Evolutionary conservation across 2,113 vertebrate genomes (phyloP), one percentile per base, ranked within the genome.

Genomic region (Peromyscus polionotus): DNA sequence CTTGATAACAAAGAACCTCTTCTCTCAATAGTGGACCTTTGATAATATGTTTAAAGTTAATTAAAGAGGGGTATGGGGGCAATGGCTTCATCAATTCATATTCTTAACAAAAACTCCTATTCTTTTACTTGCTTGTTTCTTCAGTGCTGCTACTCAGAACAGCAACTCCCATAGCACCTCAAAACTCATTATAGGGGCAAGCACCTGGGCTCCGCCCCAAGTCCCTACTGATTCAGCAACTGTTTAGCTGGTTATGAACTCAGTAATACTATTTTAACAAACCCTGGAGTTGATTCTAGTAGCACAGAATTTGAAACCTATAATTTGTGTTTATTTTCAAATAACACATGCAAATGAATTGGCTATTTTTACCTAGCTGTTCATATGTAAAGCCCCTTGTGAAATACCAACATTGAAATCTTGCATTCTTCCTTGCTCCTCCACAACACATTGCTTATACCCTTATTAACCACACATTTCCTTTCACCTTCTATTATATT

Each of bases 391-490:
- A 96, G 57, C 67, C 57, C 31, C 36, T 81, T 65, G 14, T 68
- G 20, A 92, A 92, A 79, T 89, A 19, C 8, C 48, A 93, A 51
- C 51, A 88, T 39, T 90, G 72, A 70, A 96, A 96, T 89, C 17
- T 89, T 42, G 33, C 33, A 39, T 77, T 96, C 54, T 45, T 76
- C 7, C 57, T 48, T 68, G 33, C 10, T 81, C 20, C n/a, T 87
- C 57, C 39, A 75, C 57, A 94, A 93, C 80, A 87, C 39, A 75
- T 73, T 96, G 88, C 80, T 97, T 91, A 79, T 79, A 95, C 54
- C 61, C 90, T 93, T 94, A 86, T 91, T 89, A 95, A 98, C 81
- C 33, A 93, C 5, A 22, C 67, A 94, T 97, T 97, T 90, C 59
- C 57, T 91, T 97, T 93, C 67, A 94, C 89, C 24, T 94, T 96